Evolutionary conservation across 2,888 invertebrate genomes (phyloP).

Genomic region (Campaea margaritaria): DNA sequence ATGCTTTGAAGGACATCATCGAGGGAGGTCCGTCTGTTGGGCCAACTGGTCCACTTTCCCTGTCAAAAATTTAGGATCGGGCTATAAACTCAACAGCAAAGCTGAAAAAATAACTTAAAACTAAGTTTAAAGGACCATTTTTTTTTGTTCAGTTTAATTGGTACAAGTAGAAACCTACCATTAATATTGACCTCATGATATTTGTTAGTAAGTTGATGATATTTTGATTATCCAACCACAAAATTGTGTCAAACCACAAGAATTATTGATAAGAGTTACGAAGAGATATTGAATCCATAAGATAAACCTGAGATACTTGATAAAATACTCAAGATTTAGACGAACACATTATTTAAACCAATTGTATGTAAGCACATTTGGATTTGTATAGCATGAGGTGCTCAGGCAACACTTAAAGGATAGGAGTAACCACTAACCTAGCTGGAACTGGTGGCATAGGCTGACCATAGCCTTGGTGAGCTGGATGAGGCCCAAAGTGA

Average conservation of each 20-base stretch:
- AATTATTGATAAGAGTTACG: background rate
- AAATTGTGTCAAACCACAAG: background rate
- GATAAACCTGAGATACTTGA: slow-evolving; percentile 9
- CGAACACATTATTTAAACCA: too few relatives aligned
- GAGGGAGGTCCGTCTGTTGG: slow-evolving; percentile 92
- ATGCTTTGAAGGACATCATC: slow-evolving; percentile 99
- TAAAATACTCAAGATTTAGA: background rate
- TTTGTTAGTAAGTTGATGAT: too few relatives aligned
- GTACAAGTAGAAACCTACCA: too few relatives aligned
- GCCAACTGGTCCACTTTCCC: slow-evolving; percentile 71
- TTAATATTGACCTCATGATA: too few relatives aligned
- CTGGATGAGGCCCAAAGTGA: slow-evolving; percentile 84
- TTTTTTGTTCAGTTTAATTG: too few relatives aligned
- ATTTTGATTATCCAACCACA: background rate
- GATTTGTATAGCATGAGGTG: too few relatives aligned
- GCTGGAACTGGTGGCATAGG: slow-evolving; percentile 82
- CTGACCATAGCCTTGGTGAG: slow-evolving; percentile 86
- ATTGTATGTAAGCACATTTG: too few relatives aligned
- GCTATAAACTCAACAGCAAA: background rate
- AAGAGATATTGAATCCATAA: background rate
- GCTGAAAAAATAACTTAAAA: background rate
- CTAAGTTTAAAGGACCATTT: background rate
- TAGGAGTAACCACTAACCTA: slow-evolving; percentile 56
- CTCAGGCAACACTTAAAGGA: background rate
- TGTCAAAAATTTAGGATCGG: slow-evolving; percentile 45